These are phyloP conservation scores for Conus ventricosus DNA, from an alignment of 1,140 invertebrate genomes.

Conservation along the genomic window DNA sequence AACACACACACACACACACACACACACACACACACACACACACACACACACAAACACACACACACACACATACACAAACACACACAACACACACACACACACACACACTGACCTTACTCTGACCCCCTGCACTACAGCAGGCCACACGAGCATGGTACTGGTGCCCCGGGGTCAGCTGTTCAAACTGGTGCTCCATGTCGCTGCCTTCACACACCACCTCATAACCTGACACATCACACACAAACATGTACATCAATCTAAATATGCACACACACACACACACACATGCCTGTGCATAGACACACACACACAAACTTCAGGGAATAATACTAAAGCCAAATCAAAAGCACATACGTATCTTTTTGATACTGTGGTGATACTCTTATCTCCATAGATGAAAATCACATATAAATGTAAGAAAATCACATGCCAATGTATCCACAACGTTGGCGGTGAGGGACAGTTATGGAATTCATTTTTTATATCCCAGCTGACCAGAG, in stretches of 20 bases:
- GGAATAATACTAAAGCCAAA: not conserved
- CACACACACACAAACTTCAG: not conserved
- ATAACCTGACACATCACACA: conserved; percentile 77
- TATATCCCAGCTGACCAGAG: no score
- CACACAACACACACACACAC: no score
- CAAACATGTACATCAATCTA: not conserved
- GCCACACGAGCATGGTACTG: conserved; percentile 84
- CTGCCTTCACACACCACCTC: conserved; percentile 83
- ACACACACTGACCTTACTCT: conserved; percentile 81
- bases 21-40: not conserved
- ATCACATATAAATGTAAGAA: no score
- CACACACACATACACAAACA: not conserved
- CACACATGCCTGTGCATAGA: no score
- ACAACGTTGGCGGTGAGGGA: no score
- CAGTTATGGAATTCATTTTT: no score
- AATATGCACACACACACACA: not conserved
- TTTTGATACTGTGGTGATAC: no score
- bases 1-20: not conserved
- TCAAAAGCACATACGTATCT: no score
- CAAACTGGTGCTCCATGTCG: conserved; percentile 85
- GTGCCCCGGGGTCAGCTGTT: conserved; percentile 86
- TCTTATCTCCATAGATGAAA: no score
- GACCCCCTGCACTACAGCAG: conserved; percentile 82
- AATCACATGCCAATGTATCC: no score
- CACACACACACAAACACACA: not conserved